phyloP scores from a whole-genome alignment of 2,888 invertebrate genomes.

The Isoperla grammatica region DNA sequence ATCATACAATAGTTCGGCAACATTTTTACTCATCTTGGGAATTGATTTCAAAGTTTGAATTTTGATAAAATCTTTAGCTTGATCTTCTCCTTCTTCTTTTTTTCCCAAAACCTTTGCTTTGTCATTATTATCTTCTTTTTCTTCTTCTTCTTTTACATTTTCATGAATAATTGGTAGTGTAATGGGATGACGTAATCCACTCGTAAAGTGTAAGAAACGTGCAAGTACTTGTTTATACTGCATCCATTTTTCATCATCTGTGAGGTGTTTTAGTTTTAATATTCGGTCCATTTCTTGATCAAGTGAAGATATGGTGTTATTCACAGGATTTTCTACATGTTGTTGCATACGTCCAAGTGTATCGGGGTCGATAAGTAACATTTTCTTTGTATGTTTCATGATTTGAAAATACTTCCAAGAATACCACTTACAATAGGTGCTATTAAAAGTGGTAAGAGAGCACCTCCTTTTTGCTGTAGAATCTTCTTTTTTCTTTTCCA shows the following conservation, averaged over 20 bases:
- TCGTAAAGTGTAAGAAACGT: neutral
- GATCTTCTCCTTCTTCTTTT: too few relatives aligned
- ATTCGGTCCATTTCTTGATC: neutral
- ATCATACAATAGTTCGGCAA: neutral
- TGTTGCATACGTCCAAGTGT: neutral
- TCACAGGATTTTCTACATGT: neutral
- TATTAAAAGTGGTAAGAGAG: neutral
- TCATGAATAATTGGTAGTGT: neutral
- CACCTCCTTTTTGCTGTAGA: neutral
- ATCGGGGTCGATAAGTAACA: neutral
- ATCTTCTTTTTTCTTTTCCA: conserved; percentile 4
- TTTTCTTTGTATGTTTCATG: conserved; percentile 2
- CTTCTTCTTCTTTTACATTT: too few relatives aligned
- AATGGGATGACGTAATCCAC: neutral
- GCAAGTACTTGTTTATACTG: neutral
- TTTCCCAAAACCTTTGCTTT: too few relatives aligned
- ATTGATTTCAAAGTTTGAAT: too few relatives aligned
- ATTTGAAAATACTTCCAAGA: neutral
- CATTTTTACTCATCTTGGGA: too few relatives aligned
- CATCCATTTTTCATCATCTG: neutral
- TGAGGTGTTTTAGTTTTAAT: neutral
- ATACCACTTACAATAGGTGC: neutral
- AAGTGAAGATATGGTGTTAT: neutral
- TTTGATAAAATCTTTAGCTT: too few relatives aligned
- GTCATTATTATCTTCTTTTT: too few relatives aligned